Evolutionary conservation across 2,113 vertebrate species (phyloP), one percentile per base, ranked within the genome.

Genomic region (rabbit (Oryctolagus cuniculus)): DNA sequence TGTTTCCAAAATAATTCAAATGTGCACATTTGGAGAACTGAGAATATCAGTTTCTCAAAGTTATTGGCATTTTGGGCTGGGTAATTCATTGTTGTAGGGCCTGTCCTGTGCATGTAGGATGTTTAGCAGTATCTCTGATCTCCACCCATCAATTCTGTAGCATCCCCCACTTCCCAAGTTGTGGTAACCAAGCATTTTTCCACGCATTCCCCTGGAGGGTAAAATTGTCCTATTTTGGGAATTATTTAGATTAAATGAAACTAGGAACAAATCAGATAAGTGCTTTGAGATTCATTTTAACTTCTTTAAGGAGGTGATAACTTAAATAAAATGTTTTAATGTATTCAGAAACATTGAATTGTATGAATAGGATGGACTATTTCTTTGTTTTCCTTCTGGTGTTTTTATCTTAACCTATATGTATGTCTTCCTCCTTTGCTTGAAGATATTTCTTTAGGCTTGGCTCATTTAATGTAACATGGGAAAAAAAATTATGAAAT

Each of bases 401-500:
- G 44, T 69, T 74, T 95, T 58, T 55, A 75, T 63, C 29, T 53
- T 82, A 77, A 74, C 64, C 11, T 89, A 25, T 36, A 61, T 7
- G 72, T 11, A 22, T 5, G n/a, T 25, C 3, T 24, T 88, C 29
- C 34, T 88, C 29, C 34, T 95, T 91, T 7, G 21, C 16, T 86
- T 81, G 34, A 70, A 93, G 36, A 38, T 70, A 78, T 44, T 2
- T 10, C 9, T 7, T 61, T 82, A 34, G 8, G 16, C 38, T 55
- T 78, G 69, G 44, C 24, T 86, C 16, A 85, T 36, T 80, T 94
- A 79, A 72, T 58, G 6, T 38, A 64, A 16, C 17, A 70, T 55
- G 19, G 16, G 36, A 69, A 72, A 6, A n/a, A 93, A 89, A 93
- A 53, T 69, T 66, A 89, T 31, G 61, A 74, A 87, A 61, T 87